phyloP scores from a whole-genome alignment of 2,797 vertebrate species.

The Carduelis carduelis region DNA sequence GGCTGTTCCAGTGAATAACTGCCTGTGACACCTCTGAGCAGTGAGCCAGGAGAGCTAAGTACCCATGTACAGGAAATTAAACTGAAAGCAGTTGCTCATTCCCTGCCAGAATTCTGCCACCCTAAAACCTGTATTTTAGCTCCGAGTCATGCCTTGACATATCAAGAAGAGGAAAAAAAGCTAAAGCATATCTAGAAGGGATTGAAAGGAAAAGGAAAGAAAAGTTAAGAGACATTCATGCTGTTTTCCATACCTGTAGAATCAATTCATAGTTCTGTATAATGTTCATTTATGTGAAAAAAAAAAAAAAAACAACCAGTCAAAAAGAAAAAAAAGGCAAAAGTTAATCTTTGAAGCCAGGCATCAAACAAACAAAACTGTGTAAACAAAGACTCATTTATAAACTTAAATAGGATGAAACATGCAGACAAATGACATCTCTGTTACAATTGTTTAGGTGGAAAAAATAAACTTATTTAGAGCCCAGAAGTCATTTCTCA shows the following conservation, averaged over 20 bases:
- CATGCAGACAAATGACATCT: not conserved
- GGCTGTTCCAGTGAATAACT: not conserved
- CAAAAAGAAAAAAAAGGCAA: not conserved
- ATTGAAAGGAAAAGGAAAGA: not conserved
- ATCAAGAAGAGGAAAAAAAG: not conserved
- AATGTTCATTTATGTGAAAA: not conserved
- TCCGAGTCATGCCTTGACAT: not conserved
- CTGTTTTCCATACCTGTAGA: conserved; percentile 63
- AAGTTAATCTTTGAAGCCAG: conserved; percentile 3
- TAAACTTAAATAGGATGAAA: not conserved
- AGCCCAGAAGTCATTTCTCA: not conserved
- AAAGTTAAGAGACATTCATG: not conserved
- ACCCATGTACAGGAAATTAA: not conserved
- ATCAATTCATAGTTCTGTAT: conserved; percentile 50
- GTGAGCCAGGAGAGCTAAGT: not conserved
- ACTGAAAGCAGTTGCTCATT: not conserved
- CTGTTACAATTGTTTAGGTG: not conserved
- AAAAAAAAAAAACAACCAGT: rapidly evolving
- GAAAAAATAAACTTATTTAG: not conserved
- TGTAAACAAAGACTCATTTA: not conserved
- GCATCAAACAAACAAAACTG: not conserved
- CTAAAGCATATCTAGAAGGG: not conserved
- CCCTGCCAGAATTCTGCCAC: not conserved
- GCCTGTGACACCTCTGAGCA: not conserved
- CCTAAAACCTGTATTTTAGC: not conserved